Conservation (phyloP, 1,140 invertebrate genomes). For the Ylistrum balloti region DNA sequence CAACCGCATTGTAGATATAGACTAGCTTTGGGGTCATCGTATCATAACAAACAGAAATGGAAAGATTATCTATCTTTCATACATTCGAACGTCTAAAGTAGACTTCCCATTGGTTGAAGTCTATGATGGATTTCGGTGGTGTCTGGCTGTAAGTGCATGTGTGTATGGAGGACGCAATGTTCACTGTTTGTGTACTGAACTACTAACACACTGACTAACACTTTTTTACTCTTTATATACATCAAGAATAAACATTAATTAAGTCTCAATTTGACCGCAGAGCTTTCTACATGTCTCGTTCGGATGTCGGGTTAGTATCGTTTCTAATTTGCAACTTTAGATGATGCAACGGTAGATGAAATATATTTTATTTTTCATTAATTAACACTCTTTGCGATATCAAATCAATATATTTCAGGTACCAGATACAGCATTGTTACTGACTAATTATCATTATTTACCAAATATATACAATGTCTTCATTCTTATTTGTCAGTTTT, state of each 20-base stretch:
- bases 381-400: not conserved
- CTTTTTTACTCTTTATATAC: conserved; percentile 30
- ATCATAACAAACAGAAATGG: not conserved
- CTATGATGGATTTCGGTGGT: conserved; percentile 3
- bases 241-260: conserved; percentile 21
- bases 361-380: not conserved
- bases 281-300: not conserved
- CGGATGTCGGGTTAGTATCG: conserved; percentile 23
- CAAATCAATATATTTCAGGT: too few species aligned
- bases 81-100: not conserved
- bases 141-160: conserved; percentile 27
- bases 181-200: conserved; percentile 27
- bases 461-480: too few species aligned
- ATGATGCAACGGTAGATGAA: conserved; percentile 6
- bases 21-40: conserved; percentile 1
- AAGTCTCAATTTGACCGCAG: conserved; percentile 38
- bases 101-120: not conserved
- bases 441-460: too few species aligned
- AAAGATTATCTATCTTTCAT: not conserved
- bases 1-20: conserved; percentile 38
- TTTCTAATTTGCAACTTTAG: not conserved
- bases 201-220: conserved; percentile 38
- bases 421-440: too few species aligned
- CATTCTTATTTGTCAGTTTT: too few species aligned
- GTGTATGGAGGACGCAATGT: conserved; percentile 37